Evolutionary conservation across 2,888 invertebrate genomes (phyloP).

Genomic region (Blastobasis adustella): DNA sequence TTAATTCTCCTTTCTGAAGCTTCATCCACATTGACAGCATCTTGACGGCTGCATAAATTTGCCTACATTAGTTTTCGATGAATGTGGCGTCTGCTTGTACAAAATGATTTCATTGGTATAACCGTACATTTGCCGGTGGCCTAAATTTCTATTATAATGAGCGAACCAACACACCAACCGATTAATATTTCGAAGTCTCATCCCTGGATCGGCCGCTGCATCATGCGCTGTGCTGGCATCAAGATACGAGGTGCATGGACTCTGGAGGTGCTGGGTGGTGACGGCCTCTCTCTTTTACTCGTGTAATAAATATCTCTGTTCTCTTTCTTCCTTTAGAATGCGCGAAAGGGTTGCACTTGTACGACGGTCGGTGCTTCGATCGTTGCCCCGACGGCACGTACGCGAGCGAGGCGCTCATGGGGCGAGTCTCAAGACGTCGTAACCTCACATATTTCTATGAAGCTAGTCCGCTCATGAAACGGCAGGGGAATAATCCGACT

Average conservation of each 20-base stretch:
- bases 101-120: no score
- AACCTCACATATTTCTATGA: conserved; percentile 52
- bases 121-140: background rate
- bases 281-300: conserved; percentile 39
- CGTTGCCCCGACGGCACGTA: conserved; percentile 74
- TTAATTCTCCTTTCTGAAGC: conserved; percentile 19
- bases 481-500: conserved; percentile 33
- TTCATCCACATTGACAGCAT: no score
- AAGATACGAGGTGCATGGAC: conserved; percentile 63
- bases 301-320: conserved; percentile 51
- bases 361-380: conserved; percentile 75
- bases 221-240: conserved; percentile 39
- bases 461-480: conserved; percentile 33
- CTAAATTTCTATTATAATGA: background rate
- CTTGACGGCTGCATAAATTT: no score
- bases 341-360: conserved; percentile 74
- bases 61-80: no score
- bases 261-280: conserved; percentile 67
- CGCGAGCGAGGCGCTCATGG: conserved; percentile 53
- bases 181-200: conserved; percentile 30
- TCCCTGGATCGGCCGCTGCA: conserved; percentile 44
- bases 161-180: background rate
- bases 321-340: conserved; percentile 79
- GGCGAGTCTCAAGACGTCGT: conserved; percentile 55
- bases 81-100: no score